A percentile compares a stretch with the other conserved stretches of the same genome.
Conservation (phyloP, 2,888 invertebrate species). For the Cheiracanthium punctorium region DNA sequence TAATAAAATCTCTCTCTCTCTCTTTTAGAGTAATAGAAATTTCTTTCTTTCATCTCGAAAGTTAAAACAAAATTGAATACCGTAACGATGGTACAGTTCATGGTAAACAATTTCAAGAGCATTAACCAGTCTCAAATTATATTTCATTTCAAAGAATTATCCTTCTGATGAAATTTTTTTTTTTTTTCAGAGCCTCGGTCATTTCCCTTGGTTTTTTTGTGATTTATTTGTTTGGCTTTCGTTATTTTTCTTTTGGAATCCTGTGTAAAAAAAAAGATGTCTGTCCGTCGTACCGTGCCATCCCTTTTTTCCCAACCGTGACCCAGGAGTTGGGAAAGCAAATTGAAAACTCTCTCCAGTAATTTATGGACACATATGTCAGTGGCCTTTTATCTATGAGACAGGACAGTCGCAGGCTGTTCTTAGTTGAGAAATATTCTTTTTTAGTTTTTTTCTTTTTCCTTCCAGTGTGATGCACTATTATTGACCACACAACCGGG, state of each 20-base stretch:
- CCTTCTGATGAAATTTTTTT: background rate
- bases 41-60: no score
- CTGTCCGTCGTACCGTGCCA: slow-evolving; percentile 55
- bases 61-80: no score
- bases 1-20: no score
- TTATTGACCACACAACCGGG: no score
- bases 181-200: background rate
- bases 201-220: background rate
- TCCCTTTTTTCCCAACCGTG: slow-evolving; percentile 46
- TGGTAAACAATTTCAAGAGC: no score
- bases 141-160: background rate
- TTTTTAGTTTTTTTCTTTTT: no score
- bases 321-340: slow-evolving; percentile 19
- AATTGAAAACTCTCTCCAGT: background rate
- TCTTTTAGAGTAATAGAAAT: no score
- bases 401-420: background rate
- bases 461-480: no score
- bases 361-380: background rate
- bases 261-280: slow-evolving; percentile 56
- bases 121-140: no score
- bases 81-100: no score
- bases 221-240: slow-evolving; percentile 1
- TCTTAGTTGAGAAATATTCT: background rate
- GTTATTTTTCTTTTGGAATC: slow-evolving; percentile 55
- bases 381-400: background rate